These are phyloP conservation scores for Cherax quadricarinatus DNA, from an alignment of 1,140 invertebrate genomes.

Conservation along the genomic window DNA sequence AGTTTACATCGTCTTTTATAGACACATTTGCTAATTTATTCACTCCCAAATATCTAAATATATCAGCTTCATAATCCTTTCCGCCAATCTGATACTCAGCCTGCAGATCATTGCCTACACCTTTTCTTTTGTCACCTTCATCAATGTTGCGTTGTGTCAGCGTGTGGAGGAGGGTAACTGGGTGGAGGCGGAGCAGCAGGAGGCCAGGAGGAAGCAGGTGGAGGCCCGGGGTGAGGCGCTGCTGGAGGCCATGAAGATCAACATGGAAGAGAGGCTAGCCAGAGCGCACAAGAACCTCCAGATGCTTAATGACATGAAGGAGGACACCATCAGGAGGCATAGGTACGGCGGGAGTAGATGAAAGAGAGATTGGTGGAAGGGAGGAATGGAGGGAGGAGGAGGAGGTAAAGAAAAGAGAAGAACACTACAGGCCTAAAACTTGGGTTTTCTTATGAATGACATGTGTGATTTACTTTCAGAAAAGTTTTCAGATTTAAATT, in stretches of 20 bases:
- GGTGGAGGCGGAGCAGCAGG: slow-evolving; percentile 52
- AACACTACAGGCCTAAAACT: neutral
- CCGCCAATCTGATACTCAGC: too few relatives aligned
- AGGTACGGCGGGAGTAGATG: slow-evolving; percentile 16
- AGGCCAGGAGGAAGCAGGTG: slow-evolving; percentile 39
- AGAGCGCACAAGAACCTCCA: slow-evolving; percentile 49
- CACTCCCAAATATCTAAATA: too few relatives aligned
- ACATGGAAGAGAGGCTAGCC: slow-evolving; percentile 47
- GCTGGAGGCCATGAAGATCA: slow-evolving; percentile 40
- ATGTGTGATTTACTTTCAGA: too few relatives aligned
- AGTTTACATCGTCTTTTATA: too few relatives aligned
- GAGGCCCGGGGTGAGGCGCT: slow-evolving; percentile 40
- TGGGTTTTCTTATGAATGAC: too few relatives aligned
- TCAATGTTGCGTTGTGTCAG: neutral
- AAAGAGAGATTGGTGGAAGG: too few relatives aligned
- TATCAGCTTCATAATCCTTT: too few relatives aligned
- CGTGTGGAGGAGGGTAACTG: slow-evolving; percentile 49
- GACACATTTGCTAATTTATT: too few relatives aligned
- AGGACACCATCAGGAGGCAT: slow-evolving; percentile 57
- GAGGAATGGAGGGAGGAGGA: neutral
- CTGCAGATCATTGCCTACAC: too few relatives aligned
- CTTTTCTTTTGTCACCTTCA: too few relatives aligned
- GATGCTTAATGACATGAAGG: slow-evolving; percentile 45
- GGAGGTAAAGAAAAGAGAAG: neutral
- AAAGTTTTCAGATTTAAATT: too few relatives aligned